Conservation (phyloP, 2,113 vertebrate genomes). For the Boulengeromyrus knoepffleri region DNA sequence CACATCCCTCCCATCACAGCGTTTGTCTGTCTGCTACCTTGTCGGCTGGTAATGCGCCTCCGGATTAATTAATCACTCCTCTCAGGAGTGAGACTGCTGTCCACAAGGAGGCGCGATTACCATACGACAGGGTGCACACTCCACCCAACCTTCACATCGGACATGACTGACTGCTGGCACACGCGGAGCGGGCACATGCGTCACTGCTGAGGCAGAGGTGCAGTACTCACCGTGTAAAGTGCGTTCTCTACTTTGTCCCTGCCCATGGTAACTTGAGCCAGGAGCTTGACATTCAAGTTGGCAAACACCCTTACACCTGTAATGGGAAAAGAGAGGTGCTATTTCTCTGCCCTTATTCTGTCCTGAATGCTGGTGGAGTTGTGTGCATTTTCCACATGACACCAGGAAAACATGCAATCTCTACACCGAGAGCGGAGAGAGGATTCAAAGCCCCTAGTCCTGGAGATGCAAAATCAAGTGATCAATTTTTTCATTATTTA, state of each 20-base stretch:
- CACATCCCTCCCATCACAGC: too few species aligned
- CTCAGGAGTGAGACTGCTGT: neutral
- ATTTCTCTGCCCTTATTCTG: neutral
- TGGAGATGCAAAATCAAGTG: neutral
- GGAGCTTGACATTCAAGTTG: neutral
- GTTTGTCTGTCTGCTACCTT: too few species aligned
- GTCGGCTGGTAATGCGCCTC: too few species aligned
- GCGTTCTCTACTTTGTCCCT: neutral
- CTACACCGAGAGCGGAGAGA: neutral
- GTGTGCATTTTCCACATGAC: neutral
- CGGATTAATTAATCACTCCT: neutral
- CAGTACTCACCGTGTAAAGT: neutral
- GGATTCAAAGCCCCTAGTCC: neutral
- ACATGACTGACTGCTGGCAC: neutral
- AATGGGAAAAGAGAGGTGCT: neutral
- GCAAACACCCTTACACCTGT: neutral
- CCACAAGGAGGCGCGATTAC: neutral
- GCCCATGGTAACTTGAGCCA: neutral
- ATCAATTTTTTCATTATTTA: neutral
- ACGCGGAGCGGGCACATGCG: too few species aligned
- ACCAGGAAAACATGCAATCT: neutral
- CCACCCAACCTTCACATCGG: neutral
- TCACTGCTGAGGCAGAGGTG: too few species aligned
- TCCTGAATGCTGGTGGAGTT: neutral
- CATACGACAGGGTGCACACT: neutral